Evolutionary conservation across 2,888 invertebrate genomes (phyloP), one percentile per base, ranked within the genome.

Genomic region (Patella caerulea): DNA sequence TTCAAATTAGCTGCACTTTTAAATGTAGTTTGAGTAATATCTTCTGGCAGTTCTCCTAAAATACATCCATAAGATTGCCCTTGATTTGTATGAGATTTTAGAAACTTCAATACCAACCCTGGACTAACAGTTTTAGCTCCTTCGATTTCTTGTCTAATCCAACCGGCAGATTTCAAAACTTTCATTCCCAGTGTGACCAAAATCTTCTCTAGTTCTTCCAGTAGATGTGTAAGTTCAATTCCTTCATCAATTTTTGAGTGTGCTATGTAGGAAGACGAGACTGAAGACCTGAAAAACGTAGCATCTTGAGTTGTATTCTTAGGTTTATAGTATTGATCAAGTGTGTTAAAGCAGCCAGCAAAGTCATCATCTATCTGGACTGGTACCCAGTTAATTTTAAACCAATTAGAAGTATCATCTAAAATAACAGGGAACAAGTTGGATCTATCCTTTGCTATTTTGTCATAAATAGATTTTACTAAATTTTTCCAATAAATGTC

Each of bases 261-360:
- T 19, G 9, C 74, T 29, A 53, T 55, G 53, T 77, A 77, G 1
- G 75, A 5, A 65, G 75, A 75, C 19, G 19, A 56, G 65, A 75
- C 73, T 15, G 75, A 52, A 19, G 77, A 77, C 5, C 52, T 52
- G 77, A 75, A 24, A 80, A 75, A 19, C 2, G 80, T 70, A 85
- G 79, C 3, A 29, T 24, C 12, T 85, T 83, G 53, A 71, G 76
- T n/a, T 77, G 80, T 7, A 86, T 79, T 12, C 65, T 69, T 4
- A 84, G 85, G 19, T 69, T 52, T 19, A 24, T 12, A 65, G 24
- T 65, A 65, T 24, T 11, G 2, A 65, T 65, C 19, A 19, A 65
- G 19, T 65, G 65, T 65, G 24, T 65, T 24, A 65, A 65, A 65
- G 17, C 65, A 65, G 17, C 65, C 65, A 65, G 19, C 14, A 24